These are phyloP conservation scores for Orcinus orca DNA, from an alignment of 2,113 vertebrate genomes.

Conservation along the genomic window DNA sequence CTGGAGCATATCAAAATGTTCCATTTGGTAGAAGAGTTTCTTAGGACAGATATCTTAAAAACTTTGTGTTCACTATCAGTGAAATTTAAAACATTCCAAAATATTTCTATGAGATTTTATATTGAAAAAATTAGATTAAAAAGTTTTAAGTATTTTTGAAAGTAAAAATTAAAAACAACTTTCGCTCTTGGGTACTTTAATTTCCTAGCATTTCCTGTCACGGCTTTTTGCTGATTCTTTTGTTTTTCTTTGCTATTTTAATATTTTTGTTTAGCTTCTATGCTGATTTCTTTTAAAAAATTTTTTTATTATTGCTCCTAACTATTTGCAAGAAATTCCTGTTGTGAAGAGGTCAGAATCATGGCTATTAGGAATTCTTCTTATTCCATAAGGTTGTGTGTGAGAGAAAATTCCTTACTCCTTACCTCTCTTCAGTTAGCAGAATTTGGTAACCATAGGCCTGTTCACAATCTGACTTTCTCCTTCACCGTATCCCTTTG, in stretches of 20 bases:
- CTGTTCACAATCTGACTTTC: neutral
- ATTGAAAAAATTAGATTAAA: neutral
- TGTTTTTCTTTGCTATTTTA: neutral
- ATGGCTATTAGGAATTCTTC: neutral
- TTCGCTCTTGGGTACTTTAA: neutral
- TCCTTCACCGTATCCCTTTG: neutral
- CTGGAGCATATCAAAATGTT: neutral
- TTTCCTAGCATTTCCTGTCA: neutral
- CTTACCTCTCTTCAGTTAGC: neutral
- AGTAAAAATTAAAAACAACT: neutral
- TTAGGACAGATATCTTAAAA: neutral
- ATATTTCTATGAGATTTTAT: neutral
- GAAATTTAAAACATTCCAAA: slow-evolving; percentile 15
- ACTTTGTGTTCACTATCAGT: neutral
- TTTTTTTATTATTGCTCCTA: neutral
- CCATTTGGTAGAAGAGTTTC: neutral
- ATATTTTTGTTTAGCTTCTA: neutral
- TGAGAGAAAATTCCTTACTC: neutral
- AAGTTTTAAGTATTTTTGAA: neutral
- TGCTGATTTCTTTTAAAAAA: neutral
- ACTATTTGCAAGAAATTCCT: neutral
- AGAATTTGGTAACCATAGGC: neutral
- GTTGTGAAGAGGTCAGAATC: neutral
- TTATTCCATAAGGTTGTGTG: neutral
- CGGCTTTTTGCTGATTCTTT: neutral